Evolutionary conservation across 2,797 vertebrate genomes (phyloP).

Genomic region (Hydrocynus forskahlii): DNA sequence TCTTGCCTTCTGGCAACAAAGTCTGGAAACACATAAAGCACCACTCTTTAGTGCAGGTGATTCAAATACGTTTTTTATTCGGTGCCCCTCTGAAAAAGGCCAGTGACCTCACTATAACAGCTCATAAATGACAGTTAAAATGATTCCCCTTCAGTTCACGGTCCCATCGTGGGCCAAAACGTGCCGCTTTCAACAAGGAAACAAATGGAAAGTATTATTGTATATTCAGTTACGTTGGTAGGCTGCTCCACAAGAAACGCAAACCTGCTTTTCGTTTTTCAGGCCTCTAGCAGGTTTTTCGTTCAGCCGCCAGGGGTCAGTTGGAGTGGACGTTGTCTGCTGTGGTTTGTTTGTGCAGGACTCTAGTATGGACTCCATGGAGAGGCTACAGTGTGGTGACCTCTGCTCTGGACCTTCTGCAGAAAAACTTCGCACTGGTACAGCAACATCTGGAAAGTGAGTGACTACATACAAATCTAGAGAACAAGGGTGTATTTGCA

Average conservation of each 20-base stretch:
- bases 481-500: slow-evolving; percentile 2
- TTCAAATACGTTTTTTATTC: not conserved
- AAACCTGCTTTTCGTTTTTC: slow-evolving; percentile 3
- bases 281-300: not conserved
- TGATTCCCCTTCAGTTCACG: not conserved
- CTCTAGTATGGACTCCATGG: slow-evolving; percentile 3
- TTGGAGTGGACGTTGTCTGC: not conserved
- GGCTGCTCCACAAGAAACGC: not conserved
- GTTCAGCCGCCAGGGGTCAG: not conserved
- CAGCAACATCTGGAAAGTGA: slow-evolving; percentile 30
- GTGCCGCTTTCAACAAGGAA: not conserved
- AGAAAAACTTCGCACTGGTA: not conserved
- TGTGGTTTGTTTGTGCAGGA: slow-evolving; percentile 9
- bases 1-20: slow-evolving; percentile 40
- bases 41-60: not conserved
- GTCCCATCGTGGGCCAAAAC: not conserved
- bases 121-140: not conserved
- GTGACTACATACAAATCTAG: slow-evolving; percentile 46
- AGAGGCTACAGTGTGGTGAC: slow-evolving; percentile 2
- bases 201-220: not conserved
- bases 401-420: not conserved
- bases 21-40: slow-evolving; percentile 27
- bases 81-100: not conserved
- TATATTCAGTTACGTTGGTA: not conserved
- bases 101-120: slow-evolving; percentile 1